Evolutionary conservation across 2,797 vertebrate species (phyloP), one percentile per base, ranked within the genome.

Genomic region (Lophius americanus): DNA sequence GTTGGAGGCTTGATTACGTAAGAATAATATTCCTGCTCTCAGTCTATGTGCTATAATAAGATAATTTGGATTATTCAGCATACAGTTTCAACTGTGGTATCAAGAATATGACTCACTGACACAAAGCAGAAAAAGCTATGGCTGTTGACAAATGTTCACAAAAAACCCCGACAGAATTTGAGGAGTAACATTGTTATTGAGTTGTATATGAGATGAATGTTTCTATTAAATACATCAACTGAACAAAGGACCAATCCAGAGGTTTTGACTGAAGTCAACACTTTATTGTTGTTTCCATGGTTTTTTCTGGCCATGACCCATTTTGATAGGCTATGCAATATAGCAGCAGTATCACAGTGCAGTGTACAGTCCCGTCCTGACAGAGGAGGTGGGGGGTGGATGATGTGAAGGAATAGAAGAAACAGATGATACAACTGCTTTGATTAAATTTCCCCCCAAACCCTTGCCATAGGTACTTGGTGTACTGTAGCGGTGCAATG

Each of bases 311-410:
- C 77, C 77, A 70, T 73, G 63, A 73, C 41, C 58, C 79, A 68
- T 82, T 76, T 70, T 48, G 68, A 72, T 83, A 50, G 8, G 10
- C 23, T 50, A 73, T 44, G 58, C 75, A 66, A 88, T 88, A 90
- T 88, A 88, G 88, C 86, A 89, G 82, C 84, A 83, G 82, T 81
- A 81, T 89, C 83, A 86, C 86, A 83, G 88, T 91, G 87, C 88
- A 85, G 72, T 88, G 68, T 81, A 86, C 58, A 83, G 74, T 69
- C 84, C 77, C 66, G 61, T 73, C 78, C 73, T 51, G 62, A 60
- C 57, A 69, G 69, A 84, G 74, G 74, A 54, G 56, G 44, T 47
- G 39, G 33, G 48, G 46, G 51, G 67, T 23, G 23, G 23, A 23
- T 12, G 44, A 78, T 79, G 65, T 61, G 63, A 54, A 78, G 58